Base-by-base conservation (phyloP, 2,113 vertebrate genomes). In the Amphiprion ocellaris region DNA sequence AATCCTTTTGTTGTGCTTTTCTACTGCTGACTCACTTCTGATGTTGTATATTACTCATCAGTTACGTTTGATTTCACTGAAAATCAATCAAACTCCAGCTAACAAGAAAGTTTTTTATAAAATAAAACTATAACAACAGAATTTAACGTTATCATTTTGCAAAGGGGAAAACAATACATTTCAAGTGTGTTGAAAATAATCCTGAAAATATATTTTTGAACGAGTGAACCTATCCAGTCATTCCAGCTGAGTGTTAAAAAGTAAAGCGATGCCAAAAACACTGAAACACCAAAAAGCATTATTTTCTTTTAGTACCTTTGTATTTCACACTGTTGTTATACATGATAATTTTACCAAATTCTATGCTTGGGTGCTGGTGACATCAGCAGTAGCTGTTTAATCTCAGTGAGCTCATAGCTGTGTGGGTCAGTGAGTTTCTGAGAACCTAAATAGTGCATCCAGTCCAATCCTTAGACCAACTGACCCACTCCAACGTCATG, bases 401-500 rank as follows among this genome's bases (percentile, higher is more conserved):
- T 81, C 39, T 68, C 44, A 49, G 11, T 71, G 81, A 81, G 81
- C 52, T 81, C 77, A 89, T 12, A 49, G 56, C 37, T 70, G 23
- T 63, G 55, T 58, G 65, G 62, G 11, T 74, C 79, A 41, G 44
- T 53, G 64, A 61, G 58, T 89, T 85, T 79, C 69, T 77, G 67
- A 63, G 58, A 66, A 75, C 37, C 74, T 81, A 23, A 70, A 67
- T 58, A 71, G 24, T 59, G 74, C 69, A 53, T 73, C 52, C 41
- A 63, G 39, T 67, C 80, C 73, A 65, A 75, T 65, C 62, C 52
- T 71, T 19, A 77, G 56, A 81, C 53, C 62, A 79, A 58, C 78
- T 83, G 70, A 84, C 58, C 72, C 26, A 77, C 74, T 50, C 67
- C 73, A 58, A 77, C 47, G 64, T 83, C 77, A 83, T 49, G 17